Evolutionary conservation across 2,113 vertebrate genomes (phyloP).

Genomic region (Myotis lucifugus): DNA sequence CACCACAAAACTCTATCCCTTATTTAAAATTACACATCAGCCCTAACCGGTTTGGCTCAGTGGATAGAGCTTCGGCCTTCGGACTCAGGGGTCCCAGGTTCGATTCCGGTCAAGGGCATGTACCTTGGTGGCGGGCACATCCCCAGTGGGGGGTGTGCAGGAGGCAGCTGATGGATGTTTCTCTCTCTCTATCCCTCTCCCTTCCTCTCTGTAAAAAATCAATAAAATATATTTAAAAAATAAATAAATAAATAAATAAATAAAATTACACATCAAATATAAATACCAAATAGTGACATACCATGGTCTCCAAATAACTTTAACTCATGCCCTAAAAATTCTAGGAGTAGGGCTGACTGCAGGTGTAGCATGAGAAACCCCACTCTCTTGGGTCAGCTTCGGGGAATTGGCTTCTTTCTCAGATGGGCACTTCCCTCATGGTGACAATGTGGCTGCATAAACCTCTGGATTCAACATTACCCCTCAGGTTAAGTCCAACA

Average conservation of each 20-base stretch:
- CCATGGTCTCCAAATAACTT: background rate
- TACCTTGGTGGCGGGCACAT: too few species aligned
- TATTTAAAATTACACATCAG: conserved; percentile 14
- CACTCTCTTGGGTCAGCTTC: background rate
- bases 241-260: too few species aligned
- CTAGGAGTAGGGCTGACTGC: background rate
- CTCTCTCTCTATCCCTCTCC: too few species aligned
- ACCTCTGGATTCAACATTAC: background rate
- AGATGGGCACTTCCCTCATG: background rate
- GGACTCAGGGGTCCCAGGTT: too few species aligned
- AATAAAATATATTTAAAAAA: too few species aligned
- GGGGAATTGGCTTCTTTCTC: background rate
- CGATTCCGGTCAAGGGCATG: too few species aligned
- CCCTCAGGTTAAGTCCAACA: background rate
- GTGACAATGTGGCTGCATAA: background rate
- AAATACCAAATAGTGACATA: background rate
- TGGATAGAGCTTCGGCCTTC: too few species aligned
- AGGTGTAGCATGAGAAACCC: background rate
- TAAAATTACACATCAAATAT: conserved; percentile 4
- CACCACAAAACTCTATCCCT: background rate
- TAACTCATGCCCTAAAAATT: background rate
- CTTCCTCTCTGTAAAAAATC: too few species aligned
- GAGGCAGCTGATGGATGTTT: too few species aligned
- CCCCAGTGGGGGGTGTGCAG: too few species aligned
- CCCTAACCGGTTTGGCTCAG: too few species aligned